A percentile compares a stretch with the other conserved stretches of the same genome.
These are phyloP conservation scores for Piaya cayana DNA, from an alignment of 2,113 vertebrate species.

Conservation along the genomic window DNA sequence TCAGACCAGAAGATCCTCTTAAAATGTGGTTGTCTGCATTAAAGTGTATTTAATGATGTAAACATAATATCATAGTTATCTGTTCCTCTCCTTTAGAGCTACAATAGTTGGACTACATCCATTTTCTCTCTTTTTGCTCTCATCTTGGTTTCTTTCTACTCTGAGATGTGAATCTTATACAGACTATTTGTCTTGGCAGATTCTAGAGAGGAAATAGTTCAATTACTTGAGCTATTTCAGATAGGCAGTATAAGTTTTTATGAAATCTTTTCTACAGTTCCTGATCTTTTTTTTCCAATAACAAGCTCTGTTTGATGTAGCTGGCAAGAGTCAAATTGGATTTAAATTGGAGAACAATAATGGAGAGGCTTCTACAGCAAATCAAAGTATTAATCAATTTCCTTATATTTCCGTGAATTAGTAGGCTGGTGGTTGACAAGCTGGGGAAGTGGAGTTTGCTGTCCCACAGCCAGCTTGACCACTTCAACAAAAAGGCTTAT, in stretches of 20 bases:
- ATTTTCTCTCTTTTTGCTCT: not conserved
- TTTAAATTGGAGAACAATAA: not conserved
- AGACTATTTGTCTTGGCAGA: slow-evolving; percentile 17
- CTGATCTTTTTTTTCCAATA: not conserved
- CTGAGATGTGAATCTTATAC: not conserved
- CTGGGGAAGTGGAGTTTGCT: not conserved
- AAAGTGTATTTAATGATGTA: not conserved
- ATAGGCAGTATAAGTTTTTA: not conserved
- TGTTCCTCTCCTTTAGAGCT: not conserved
- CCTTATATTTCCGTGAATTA: not conserved
- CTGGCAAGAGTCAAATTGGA: not conserved
- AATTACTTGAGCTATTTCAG: slow-evolving; percentile 7
- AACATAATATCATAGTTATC: not conserved
- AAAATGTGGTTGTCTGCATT: not conserved
- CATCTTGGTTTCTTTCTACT: not conserved
- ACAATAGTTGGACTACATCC: not conserved
- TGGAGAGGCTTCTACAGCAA: not conserved
- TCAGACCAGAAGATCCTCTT: not conserved
- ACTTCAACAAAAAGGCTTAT: not conserved
- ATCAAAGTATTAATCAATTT: not conserved
- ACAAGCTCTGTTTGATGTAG: not conserved
- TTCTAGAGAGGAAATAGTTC: not conserved
- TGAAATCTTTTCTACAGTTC: not conserved
- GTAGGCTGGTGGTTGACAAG: not conserved
- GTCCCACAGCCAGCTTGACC: not conserved